Conservation (phyloP, 1,140 invertebrate genomes). For the Solenopsis invicta region DNA sequence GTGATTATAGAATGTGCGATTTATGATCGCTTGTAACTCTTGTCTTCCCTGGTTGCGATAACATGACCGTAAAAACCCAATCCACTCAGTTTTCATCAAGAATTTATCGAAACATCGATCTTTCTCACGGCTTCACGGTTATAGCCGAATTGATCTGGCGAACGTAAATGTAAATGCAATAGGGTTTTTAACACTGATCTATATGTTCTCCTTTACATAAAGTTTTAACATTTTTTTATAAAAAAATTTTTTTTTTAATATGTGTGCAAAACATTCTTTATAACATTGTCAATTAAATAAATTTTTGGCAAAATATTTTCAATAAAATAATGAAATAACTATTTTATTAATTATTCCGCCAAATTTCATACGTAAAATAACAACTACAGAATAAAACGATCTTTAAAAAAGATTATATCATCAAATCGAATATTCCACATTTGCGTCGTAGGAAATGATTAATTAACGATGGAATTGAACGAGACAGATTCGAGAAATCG, state of each 20-base stretch:
- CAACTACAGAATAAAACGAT: not conserved
- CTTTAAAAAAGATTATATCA: slow-evolving; percentile 15
- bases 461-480: slow-evolving; percentile 69
- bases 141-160: not conserved
- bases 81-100: slow-evolving; percentile 67
- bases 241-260: not conserved
- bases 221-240: not conserved
- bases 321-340: not conserved
- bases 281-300: not conserved
- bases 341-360: not conserved
- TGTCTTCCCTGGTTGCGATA: not conserved
- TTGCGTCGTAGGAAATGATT: slow-evolving; percentile 60
- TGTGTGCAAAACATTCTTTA: too few relatives aligned
- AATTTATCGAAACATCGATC: slow-evolving; percentile 67
- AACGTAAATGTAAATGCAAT: slow-evolving; percentile 9
- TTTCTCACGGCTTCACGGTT: slow-evolving; percentile 39
- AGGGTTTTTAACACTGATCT: slow-evolving; percentile 1
- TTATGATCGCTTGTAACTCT: slow-evolving; percentile 30
- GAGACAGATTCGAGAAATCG: slow-evolving; percentile 37
- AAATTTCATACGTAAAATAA: not conserved
- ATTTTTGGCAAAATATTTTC: not conserved
- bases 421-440: not conserved
- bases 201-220: not conserved
- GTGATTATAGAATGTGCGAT: slow-evolving; percentile 31
- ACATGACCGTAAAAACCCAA: slow-evolving; percentile 42